Evolutionary conservation across 2,113 vertebrate species (phyloP), one percentile per base, ranked within the genome.

Genomic region (Petrocephalus zakoni): DNA sequence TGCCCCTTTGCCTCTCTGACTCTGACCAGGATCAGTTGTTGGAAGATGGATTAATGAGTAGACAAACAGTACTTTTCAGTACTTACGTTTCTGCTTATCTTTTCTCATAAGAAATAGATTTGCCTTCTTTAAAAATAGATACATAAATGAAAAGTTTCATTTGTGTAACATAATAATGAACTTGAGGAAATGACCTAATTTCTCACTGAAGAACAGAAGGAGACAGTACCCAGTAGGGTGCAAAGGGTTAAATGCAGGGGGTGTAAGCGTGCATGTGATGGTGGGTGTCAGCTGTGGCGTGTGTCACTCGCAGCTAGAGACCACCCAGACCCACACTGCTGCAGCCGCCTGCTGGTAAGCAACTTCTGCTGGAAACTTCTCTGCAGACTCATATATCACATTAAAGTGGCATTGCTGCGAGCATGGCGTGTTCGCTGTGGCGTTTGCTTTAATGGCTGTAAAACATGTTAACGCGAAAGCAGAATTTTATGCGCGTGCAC

Each of bases 341-440:
- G 91, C 94, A 93, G 94, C 94, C 93, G 92, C 92, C 93, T 89
- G 90, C 92, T 93, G 95, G 95, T 96, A 93, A 95, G 95, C 10
- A 29, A 5, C 25, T 68, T 68, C 37, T 47, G 17, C 29, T 37
- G 34, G 34, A 61, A 64, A 21, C 51, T 37, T 21, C 22, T 37
- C 8, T 81, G 42, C 61, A 29, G 25, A 13, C 22, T 53, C 19
- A 15, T 85, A 10, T 34, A 22, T 9, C 13, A 37, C 15, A 21
- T 86, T 42, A 87, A 47, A 61, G 0, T 13, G 29, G 4, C 11
- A n/a, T 25, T 29, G 55, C 58, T 7, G 17, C 46, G 9, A n/a
- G 34, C 55, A 64, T n/a, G 83, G 4, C 29, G 2, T 51, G 42
- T 81, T 22, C 72, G 42, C 83, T 47, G 51, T 81, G 42, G 51